These are phyloP conservation scores for Athene cunicularia DNA, from an alignment of 2,113 vertebrate genomes.

Conservation along the genomic window DNA sequence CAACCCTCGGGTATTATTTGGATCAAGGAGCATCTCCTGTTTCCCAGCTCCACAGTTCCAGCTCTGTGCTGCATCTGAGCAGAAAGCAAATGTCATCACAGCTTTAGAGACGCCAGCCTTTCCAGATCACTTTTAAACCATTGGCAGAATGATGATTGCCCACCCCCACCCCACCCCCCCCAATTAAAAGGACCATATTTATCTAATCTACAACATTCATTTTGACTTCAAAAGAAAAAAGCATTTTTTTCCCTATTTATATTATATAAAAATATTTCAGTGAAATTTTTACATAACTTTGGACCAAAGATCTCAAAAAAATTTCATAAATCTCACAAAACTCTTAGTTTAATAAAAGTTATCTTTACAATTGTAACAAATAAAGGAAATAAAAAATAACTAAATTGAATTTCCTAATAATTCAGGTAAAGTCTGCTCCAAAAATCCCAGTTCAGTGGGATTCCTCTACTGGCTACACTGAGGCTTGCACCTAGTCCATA, in stretches of 20 bases:
- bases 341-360: not conserved
- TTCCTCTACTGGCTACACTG: not conserved
- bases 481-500: not conserved
- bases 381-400: not conserved
- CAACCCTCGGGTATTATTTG: not conserved
- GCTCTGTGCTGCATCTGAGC: not conserved
- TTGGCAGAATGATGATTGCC: not conserved
- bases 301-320: not conserved
- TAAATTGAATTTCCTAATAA: not conserved
- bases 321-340: not conserved
- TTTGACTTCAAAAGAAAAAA: not conserved
- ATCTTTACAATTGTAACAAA: not conserved
- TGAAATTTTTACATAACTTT: not conserved
- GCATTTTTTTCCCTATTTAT: not conserved
- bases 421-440: not conserved
- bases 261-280: not conserved
- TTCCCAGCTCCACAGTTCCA: not conserved
- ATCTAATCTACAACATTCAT: not conserved
- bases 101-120: not conserved
- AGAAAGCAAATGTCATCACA: not conserved
- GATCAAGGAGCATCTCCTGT: not conserved
- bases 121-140: not conserved
- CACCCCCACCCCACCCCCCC: not conserved
- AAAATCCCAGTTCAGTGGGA: not conserved
- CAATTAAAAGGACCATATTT: not conserved